Base-by-base conservation (phyloP, 2,888 invertebrate species). In the Capitulum mitella region DNA sequence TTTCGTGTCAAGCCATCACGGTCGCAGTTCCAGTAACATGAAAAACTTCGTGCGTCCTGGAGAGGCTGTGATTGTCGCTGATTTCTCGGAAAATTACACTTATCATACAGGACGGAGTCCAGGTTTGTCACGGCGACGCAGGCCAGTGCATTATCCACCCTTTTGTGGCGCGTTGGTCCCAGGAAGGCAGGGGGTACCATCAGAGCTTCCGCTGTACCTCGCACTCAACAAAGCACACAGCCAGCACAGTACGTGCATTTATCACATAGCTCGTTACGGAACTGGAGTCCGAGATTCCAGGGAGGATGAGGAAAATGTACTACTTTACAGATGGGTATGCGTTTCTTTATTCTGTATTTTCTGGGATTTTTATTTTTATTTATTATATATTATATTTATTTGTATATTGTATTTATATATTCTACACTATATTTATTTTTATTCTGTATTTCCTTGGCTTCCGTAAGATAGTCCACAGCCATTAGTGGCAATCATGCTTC, bases 41-140 rank as follows among this genome's bases (percentile, higher is more conserved):
- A 14, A 51, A 51, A 51, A 43, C 43, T 12, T 1, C 22, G 22
- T 51, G 51, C 14, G 5, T 22, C 51, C 3, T 19, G 16, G 0
- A 22, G 22, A 51, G 48, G 48, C 48, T 51, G n/a, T n/a, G n/a
- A n/a, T n/a, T n/a, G 0, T 22, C 19, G 5, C 22, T n/a, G 22
- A 51, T 51, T 2, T 51, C 5, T 0, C 0, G 51, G 43, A 43
- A 43, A 43, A 12, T 79, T 77, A 51, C n/a, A n/a, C n/a, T 48
- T 43, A 46, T 81, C 32, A 70, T 78, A 58, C 77, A 32, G 79
- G 77, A 79, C 54, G 48, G 78, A 76, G 58, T 46, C 29, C 77
- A 78, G 32, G 61, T 43, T 3, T 77, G 51, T 3, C 77, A 77
- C 77, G 48, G 51, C 34, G 54, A 77, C 26, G 54, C 48, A 74